Percentiles rank a stretch among this genome's conserved stretches.
Conservation (phyloP, 2,888 invertebrate species). For the Aphodius granarius region DNA sequence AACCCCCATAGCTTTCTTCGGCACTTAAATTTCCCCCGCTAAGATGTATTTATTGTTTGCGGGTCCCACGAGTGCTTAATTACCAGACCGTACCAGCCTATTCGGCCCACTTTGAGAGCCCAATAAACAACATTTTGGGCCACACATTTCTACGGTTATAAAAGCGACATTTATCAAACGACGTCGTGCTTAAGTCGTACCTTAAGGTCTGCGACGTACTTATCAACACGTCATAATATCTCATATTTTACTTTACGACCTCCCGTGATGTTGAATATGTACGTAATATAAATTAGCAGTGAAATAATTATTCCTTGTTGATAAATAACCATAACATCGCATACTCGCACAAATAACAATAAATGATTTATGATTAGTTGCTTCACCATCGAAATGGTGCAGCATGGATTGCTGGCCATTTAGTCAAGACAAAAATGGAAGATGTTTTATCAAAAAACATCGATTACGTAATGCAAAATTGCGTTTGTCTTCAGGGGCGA, state of each 20-base stretch:
- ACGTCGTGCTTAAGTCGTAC: not conserved
- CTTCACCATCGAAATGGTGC: too few species aligned
- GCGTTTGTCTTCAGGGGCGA: too few species aligned
- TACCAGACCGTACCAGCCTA: not conserved
- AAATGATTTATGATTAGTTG: too few species aligned
- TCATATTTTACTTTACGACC: not conserved
- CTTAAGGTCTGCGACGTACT: not conserved
- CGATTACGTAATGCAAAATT: too few species aligned
- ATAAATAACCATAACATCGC: too few species aligned
- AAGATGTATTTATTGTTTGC: not conserved
- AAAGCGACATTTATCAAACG: not conserved
- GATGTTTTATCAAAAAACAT: too few species aligned
- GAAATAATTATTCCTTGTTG: not conserved
- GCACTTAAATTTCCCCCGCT: not conserved
- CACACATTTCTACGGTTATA: not conserved
- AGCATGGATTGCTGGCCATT: too few species aligned
- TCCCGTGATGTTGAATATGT: not conserved
- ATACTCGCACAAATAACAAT: too few species aligned
- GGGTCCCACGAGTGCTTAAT: not conserved
- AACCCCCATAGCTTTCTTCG: not conserved
- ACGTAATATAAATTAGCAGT: not conserved
- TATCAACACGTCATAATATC: not conserved
- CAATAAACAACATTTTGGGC: not conserved
- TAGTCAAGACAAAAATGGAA: too few species aligned
- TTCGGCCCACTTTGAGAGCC: not conserved